Evolutionary conservation across 1,140 invertebrate genomes (phyloP).

Genomic region (Andricus grossulariae): DNA sequence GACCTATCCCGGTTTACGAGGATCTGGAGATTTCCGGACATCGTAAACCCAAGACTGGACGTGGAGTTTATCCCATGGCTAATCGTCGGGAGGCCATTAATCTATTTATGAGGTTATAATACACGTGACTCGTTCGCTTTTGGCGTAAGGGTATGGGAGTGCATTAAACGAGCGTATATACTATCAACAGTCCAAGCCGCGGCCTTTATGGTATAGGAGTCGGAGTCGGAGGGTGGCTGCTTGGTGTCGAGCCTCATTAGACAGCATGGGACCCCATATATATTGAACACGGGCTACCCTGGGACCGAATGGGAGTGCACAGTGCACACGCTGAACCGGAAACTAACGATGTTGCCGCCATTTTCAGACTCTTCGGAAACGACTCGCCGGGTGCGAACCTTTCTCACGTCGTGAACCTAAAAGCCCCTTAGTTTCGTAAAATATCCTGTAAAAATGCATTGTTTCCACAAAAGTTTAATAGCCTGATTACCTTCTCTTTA

Average conservation of each 20-base stretch:
- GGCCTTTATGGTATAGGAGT: slow-evolving; percentile 39
- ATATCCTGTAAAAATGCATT: neutral
- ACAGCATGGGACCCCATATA: slow-evolving; percentile 57
- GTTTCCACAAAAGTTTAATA: neutral
- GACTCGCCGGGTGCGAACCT: neutral
- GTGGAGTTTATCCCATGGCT: slow-evolving; percentile 39
- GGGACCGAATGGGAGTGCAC: slow-evolving; percentile 48
- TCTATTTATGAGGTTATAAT: slow-evolving; percentile 62
- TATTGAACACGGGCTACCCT: slow-evolving; percentile 42
- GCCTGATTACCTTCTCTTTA: neutral
- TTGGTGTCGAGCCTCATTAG: slow-evolving; percentile 66
- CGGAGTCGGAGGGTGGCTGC: slow-evolving; percentile 31
- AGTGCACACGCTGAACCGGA: slow-evolving; percentile 54
- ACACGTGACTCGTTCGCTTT: slow-evolving; percentile 37
- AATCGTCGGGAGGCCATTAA: slow-evolving; percentile 59
- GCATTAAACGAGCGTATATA: slow-evolving; percentile 52
- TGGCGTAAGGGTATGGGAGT: slow-evolving; percentile 24
- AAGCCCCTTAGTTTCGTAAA: no score
- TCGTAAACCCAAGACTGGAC: neutral
- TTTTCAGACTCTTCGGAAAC: slow-evolving; percentile 34
- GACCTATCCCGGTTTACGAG: neutral
- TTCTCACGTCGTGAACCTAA: neutral
- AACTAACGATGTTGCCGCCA: slow-evolving; percentile 59
- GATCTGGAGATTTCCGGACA: neutral
- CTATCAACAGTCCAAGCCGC: slow-evolving; percentile 48